Percentiles rank a stretch among this genome's conserved stretches.
phyloP scores from a whole-genome alignment of 2,888 invertebrate genomes.

The Cataglyphis albicans region DNA sequence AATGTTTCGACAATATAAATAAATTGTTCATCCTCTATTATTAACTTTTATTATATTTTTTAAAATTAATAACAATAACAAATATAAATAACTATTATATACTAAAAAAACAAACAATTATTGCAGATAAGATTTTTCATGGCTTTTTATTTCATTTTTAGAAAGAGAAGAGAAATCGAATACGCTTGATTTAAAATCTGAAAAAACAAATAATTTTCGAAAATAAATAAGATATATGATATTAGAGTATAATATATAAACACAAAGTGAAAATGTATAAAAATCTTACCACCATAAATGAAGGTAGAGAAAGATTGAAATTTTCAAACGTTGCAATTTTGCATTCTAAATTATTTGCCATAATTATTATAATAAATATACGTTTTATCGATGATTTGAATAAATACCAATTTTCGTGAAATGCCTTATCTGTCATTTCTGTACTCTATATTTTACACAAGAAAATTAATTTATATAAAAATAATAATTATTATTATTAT shows the following conservation, averaged over 20 bases:
- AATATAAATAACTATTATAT: background rate
- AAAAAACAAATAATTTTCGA: slow-evolving; percentile 18
- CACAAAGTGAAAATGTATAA: background rate
- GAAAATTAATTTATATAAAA: background rate
- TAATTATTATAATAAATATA: slow-evolving; percentile 61
- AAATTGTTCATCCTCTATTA: background rate
- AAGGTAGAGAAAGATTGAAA: slow-evolving; percentile 73
- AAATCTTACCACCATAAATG: slow-evolving; percentile 72
- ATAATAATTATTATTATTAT: no score
- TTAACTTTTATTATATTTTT: background rate
- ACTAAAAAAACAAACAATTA: background rate
- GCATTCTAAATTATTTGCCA: slow-evolving; percentile 72
- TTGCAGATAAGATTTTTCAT: background rate
- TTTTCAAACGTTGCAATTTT: slow-evolving; percentile 65
- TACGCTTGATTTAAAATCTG: slow-evolving; percentile 76
- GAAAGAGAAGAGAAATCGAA: slow-evolving; percentile 70
- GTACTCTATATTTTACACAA: slow-evolving; percentile 67
- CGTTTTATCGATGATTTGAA: slow-evolving; percentile 45
- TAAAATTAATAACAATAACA: background rate
- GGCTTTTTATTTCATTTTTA: slow-evolving; percentile 51
- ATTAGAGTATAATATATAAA: background rate
- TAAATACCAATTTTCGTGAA: slow-evolving; percentile 72
- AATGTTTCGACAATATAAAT: background rate
- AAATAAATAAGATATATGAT: background rate
- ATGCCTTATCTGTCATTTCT: slow-evolving; percentile 68